A percentile compares a stretch with the other conserved stretches of the same genome.
These are phyloP conservation scores for Orthosia gothica DNA, from an alignment of 2,888 invertebrate genomes.

Conservation along the genomic window DNA sequence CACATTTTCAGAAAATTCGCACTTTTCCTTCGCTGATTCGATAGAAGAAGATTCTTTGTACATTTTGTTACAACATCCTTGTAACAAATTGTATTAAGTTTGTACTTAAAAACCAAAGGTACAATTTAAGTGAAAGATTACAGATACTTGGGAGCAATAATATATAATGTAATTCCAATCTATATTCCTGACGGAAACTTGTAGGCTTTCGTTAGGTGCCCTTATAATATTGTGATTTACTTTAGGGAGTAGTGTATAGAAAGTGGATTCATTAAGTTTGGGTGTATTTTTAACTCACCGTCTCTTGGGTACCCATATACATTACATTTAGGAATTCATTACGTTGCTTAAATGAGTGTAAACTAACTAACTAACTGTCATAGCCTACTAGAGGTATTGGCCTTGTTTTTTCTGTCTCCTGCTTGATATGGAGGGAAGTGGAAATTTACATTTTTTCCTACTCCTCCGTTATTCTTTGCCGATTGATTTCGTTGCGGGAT, in stretches of 20 bases:
- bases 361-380: no score
- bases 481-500: no score
- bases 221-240: background rate
- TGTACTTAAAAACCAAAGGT: background rate
- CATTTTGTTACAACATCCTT: background rate
- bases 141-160: background rate
- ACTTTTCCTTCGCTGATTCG: slow-evolving; percentile 4
- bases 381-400: no score
- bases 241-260: no score
- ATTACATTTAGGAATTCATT: no score
- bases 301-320: no score
- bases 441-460: no score
- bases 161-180: no score
- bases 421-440: no score
- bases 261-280: background rate
- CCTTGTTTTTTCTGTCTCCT: no score
- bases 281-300: background rate
- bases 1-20: slow-evolving; percentile 9
- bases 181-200: background rate
- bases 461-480: no score
- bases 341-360: no score
- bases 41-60: slow-evolving; percentile 10
- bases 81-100: background rate
- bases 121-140: background rate
- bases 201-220: background rate